phyloP scores from a whole-genome alignment of 2,113 vertebrate genomes.

The Bubo bubo region DNA sequence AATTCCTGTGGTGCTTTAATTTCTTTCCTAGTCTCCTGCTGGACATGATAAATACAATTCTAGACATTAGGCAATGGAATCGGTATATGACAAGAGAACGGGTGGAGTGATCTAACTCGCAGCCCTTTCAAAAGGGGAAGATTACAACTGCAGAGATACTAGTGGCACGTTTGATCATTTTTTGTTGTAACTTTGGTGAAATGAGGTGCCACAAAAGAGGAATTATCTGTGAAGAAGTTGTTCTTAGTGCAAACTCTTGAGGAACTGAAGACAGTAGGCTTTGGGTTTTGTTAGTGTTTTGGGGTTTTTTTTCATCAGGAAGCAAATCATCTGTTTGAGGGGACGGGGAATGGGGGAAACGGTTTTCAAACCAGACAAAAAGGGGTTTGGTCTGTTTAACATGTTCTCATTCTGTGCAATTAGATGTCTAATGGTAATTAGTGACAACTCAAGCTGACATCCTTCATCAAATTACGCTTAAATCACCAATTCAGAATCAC shows the following conservation, averaged over 20 bases:
- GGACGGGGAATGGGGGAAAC: fast-evolving
- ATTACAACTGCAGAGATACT: background rate
- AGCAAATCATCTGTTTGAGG: background rate
- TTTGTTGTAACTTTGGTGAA: background rate
- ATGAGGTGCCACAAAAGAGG: background rate
- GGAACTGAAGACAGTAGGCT: background rate
- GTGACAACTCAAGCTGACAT: background rate
- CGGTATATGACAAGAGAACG: fast-evolving
- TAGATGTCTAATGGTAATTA: conserved; percentile 11
- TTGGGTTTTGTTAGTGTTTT: background rate
- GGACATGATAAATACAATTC: background rate
- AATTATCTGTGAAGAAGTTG: background rate
- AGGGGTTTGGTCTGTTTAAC: background rate
- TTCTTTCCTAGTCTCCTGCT: background rate
- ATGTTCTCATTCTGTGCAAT: background rate
- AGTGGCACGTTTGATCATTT: background rate
- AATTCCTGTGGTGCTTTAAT: background rate
- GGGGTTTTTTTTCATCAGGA: background rate
- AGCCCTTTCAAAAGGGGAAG: background rate
- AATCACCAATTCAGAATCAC: background rate
- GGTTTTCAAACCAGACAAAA: background rate
- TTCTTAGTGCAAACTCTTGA: background rate
- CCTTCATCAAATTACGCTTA: background rate
- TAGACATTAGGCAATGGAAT: background rate
- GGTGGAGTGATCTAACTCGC: background rate